Evolutionary conservation across 2,888 invertebrate genomes (phyloP).

Genomic region (Drosophila neoperkinsi): DNA sequence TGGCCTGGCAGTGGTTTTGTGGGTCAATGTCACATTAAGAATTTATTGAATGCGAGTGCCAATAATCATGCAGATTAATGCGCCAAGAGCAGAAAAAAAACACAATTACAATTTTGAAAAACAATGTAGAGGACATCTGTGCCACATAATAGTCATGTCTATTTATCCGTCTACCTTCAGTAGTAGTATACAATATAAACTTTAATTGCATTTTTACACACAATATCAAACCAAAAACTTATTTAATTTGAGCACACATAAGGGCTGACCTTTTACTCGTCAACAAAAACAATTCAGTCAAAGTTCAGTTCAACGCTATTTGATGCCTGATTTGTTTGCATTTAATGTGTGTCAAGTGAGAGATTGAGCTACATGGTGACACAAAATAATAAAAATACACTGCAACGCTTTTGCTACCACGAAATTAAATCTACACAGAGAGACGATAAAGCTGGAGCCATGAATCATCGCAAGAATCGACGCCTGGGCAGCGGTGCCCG

Average conservation of each 20-base stretch:
- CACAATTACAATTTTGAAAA: neutral
- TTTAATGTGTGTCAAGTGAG: conserved; percentile 10
- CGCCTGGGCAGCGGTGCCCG: conserved; percentile 58
- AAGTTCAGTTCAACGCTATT: conserved; percentile 58
- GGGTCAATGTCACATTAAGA: conserved; percentile 72
- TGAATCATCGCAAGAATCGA: conserved; percentile 38
- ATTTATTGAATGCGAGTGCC: conserved; percentile 64
- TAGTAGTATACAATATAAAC: neutral
- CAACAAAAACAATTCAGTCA: conserved; percentile 14
- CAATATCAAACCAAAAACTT: neutral
- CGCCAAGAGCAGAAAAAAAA: conserved; percentile 13
- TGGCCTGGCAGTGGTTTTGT: conserved; percentile 47
- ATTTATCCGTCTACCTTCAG: neutral
- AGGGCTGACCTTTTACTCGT: conserved; percentile 30
- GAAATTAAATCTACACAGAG: conserved; percentile 50
- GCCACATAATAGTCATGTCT: neutral
- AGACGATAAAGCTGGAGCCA: conserved; percentile 32
- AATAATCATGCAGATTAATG: conserved; percentile 69
- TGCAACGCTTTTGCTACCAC: conserved; percentile 62
- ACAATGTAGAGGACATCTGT: neutral
- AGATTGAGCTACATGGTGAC: conserved; percentile 58
- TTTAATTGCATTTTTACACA: neutral
- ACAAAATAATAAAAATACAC: conserved; percentile 76
- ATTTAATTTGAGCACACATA: conserved; percentile 1
- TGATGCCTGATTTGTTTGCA: conserved; percentile 61